These are phyloP conservation scores for Garrulus glandarius DNA, from an alignment of 2,797 vertebrate genomes.

Conservation along the genomic window DNA sequence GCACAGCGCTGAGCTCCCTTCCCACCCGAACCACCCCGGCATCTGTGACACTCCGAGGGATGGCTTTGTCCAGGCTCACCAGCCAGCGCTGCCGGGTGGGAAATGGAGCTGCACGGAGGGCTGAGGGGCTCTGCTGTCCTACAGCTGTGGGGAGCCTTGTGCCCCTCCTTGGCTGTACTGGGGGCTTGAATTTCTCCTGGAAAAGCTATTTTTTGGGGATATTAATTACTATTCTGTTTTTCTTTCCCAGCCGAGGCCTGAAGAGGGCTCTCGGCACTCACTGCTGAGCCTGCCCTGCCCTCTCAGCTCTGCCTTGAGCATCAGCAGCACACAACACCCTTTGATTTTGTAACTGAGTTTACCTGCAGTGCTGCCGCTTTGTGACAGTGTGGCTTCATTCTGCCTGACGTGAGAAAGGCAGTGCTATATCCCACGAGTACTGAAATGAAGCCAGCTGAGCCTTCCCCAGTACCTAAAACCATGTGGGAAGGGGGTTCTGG, in stretches of 20 bases:
- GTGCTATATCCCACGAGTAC: too few relatives aligned
- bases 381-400: not conserved
- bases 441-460: not conserved
- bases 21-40: not conserved
- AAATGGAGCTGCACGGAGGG: accelerated
- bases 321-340: not conserved
- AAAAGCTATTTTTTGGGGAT: not conserved
- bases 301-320: not conserved
- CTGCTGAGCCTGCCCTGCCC: not conserved
- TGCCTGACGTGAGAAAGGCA: not conserved
- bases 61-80: accelerated
- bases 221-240: not conserved
- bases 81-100: accelerated
- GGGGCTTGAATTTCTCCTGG: not conserved
- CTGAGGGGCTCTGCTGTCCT: not conserved
- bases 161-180: not conserved
- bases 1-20: accelerated
- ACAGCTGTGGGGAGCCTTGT: not conserved
- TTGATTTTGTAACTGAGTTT: not conserved
- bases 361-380: not conserved
- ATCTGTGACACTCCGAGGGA: accelerated
- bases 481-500: not conserved
- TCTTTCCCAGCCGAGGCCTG: not conserved
- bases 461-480: not conserved
- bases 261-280: not conserved